Base-by-base conservation (phyloP, 2,113 vertebrate genomes). In the Dicerorhinus sumatrensis region DNA sequence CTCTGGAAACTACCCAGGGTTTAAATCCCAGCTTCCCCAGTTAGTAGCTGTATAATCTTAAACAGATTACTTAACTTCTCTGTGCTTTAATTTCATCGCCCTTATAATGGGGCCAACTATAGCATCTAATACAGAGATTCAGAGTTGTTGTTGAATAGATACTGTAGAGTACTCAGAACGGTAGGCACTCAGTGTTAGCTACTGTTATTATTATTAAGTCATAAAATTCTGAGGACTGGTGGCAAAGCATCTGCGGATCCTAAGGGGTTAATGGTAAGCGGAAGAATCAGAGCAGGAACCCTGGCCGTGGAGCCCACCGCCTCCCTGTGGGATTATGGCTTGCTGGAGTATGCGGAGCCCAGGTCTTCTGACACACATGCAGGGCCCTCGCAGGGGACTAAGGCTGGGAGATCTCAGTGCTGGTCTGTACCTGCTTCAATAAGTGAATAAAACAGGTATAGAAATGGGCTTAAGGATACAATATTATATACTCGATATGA, bases 81-180 rank as follows among this genome's bases (percentile, higher is more conserved):
- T 88, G 16, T 58, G 46, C 23, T 82, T 91, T 92, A 81, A 39
- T 96, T 67, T 85, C 17, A 56, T 72, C 14, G 31, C 93, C 48
- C 23, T 75, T 75, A 51, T 33, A 67, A 46, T 27, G 51, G 20
- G 2, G 4, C 39, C 54, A 76, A 33, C 51, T 39, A 36, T 62
- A 27, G 9, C 48, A 69, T 54, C 16, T 31, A 93, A 86, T 62
- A 82, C 48, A 69, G 27, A 39, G 51, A 77, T 67, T 31, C 48
- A 77, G 39, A 91, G 51, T 42, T 84, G 42, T 86, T 93, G 36
- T 87, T 97, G 11, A 94, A 70, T 89, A 54, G 36, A n/a, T 85
- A n/a, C 48, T 56, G 3, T 60, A 63, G 93, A 93, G 46, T 60
- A 79, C n/a, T 90, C n/a, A 67, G n/a, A 77, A 62, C 5, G 42